Base-by-base conservation (phyloP, 2,797 vertebrate genomes). In the Molossus molossus region DNA sequence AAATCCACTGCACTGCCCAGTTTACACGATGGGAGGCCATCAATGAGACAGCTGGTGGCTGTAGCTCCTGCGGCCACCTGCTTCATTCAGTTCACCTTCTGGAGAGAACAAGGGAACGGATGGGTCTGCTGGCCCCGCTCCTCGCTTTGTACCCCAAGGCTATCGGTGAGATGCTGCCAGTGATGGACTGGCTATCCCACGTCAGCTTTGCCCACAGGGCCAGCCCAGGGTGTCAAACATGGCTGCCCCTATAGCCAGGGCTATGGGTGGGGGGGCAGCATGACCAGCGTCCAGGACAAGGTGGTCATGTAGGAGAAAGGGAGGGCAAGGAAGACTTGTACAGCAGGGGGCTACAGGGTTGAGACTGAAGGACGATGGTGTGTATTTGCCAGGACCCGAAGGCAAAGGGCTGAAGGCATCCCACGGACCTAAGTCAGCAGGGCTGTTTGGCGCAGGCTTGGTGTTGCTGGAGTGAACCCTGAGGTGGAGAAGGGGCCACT, bases 321-420 rank as follows among this genome's bases (percentile, higher is more conserved):
- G 10, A 29, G 33, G 17, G 58, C 37, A 2, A 37, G 45, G 55
- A 40, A 58, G 64, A 75, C n/a, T 58, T 57, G 3, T 27, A 70
- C 73, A 55, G n/a, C 17, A 33, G 65, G 21, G 1, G 1, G 1
- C 2, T 2, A 1, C 18, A 9, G 37, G 48, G 58, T 5, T 27
- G 69, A 69, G 57, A 5, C 69, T 8, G 25, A 27, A 77, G 33
- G 37, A 12, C 13, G 37, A 12, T 15, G 6, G 27, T 21, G 13
- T 53, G 81, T 64, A 17, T 86, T 40, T 83, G 37, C 37, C 20
- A 15, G 69, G 77, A 57, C 11, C 1, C 0, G 13, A 64, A 37
- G 58, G 33, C 5, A n/a, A 33, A 37, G 27, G 21, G 13, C 69
- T 17, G 12, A n/a, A 37, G 33, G 17, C n/a, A 5, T 57, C 76